A percentile compares a stretch with the other conserved stretches of the same genome.
Evolutionary conservation across 2,113 vertebrate species (phyloP).

Genomic region (Dromiciops gliroides): DNA sequence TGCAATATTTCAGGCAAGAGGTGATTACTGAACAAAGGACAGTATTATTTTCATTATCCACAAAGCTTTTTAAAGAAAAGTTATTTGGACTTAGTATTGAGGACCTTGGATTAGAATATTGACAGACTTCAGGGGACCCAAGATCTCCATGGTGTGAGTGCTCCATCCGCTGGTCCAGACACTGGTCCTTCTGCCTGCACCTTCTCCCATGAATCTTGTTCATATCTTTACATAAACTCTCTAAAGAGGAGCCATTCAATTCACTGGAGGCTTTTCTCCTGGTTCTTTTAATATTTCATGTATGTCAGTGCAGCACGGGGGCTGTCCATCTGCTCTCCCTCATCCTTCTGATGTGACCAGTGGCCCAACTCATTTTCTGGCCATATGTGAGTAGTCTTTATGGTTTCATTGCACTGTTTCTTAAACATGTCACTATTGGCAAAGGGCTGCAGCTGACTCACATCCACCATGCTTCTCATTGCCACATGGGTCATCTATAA

Average conservation of each 20-base stretch:
- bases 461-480: neutral
- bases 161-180: neutral
- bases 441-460: neutral
- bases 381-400: neutral
- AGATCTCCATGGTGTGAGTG: neutral
- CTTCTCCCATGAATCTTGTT: neutral
- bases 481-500: neutral
- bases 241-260: neutral
- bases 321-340: neutral
- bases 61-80: neutral
- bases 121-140: neutral
- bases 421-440: neutral
- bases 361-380: neutral
- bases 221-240: neutral
- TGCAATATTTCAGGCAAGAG: neutral
- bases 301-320: neutral
- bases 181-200: neutral
- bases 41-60: neutral
- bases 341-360: neutral
- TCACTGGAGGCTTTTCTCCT: neutral
- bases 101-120: neutral
- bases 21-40: neutral
- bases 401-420: neutral
- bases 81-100: neutral
- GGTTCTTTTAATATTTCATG: neutral